phyloP scores from a whole-genome alignment of 2,113 vertebrate genomes.

The Catharus minimus region DNA sequence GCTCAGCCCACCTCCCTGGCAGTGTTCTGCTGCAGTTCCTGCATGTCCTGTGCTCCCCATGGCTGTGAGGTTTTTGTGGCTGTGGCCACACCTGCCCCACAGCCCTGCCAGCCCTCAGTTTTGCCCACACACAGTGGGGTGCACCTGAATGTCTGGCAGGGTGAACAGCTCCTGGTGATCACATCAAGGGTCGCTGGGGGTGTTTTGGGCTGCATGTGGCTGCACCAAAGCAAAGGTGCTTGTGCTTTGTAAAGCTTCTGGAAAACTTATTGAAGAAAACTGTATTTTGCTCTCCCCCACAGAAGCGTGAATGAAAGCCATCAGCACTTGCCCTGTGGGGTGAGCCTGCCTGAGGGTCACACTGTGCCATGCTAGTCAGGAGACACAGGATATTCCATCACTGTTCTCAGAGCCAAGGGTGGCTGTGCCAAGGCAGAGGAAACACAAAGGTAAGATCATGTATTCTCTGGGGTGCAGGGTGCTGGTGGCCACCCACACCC shows the following conservation, averaged over 20 bases:
- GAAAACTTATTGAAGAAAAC: not conserved
- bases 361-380: accelerated
- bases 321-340: accelerated
- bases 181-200: accelerated
- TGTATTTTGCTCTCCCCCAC: not conserved
- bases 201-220: not conserved
- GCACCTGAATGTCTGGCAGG: not conserved
- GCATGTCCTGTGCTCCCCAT: accelerated
- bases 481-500: not conserved
- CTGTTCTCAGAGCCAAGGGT: not conserved
- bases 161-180: not conserved
- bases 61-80: not conserved
- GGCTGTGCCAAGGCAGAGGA: not conserved
- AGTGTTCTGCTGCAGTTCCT: not conserved
- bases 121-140: not conserved
- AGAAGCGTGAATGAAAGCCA: not conserved
- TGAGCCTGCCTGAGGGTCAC: not conserved
- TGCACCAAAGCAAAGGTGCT: not conserved
- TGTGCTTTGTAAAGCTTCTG: not conserved
- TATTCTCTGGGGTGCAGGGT: not conserved
- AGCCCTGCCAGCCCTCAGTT: not conserved
- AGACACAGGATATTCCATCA: accelerated
- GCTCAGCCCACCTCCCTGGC: not conserved
- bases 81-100: accelerated
- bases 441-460: not conserved